Percentiles rank a stretch among this genome's conserved stretches.
These are phyloP conservation scores for Leptopilina drosophilae DNA, from an alignment of 2,888 invertebrate genomes.

Conservation along the genomic window DNA sequence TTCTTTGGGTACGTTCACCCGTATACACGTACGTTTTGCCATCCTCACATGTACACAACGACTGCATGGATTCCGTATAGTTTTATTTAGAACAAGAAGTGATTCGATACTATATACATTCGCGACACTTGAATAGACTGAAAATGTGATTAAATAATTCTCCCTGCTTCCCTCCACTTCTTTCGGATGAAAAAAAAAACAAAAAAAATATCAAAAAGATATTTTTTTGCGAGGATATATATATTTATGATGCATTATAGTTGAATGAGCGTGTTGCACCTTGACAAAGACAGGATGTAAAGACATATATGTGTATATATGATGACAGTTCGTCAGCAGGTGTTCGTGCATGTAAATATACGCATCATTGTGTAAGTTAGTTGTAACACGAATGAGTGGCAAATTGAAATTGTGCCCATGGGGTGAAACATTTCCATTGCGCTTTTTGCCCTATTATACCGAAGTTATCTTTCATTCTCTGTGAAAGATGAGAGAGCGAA, in stretches of 20 bases:
- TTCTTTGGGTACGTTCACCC: conserved; percentile 64
- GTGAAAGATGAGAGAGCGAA: conserved; percentile 1
- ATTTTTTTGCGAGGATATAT: background rate
- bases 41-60: conserved; percentile 39
- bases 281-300: conserved; percentile 19
- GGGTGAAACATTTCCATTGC: conserved; percentile 52
- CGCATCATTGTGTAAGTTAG: conserved; percentile 15
- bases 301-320: background rate
- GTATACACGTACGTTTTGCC: conserved; percentile 46
- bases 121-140: conserved; percentile 1
- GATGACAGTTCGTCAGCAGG: conserved; percentile 23
- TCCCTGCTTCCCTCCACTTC: too few relatives aligned
- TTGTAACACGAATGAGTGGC: conserved; percentile 47
- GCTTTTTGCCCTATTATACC: conserved; percentile 46
- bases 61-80: conserved; percentile 56
- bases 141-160: conserved; percentile 20
- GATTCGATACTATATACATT: background rate
- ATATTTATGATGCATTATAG: background rate
- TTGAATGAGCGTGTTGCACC: background rate
- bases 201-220: background rate
- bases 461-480: conserved; percentile 24
- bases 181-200: background rate
- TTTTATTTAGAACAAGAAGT: conserved; percentile 63
- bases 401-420: conserved; percentile 64
- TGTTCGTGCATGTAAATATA: background rate